Base-by-base conservation (phyloP, 2,797 vertebrate genomes). In the Leuciscus waleckii region DNA sequence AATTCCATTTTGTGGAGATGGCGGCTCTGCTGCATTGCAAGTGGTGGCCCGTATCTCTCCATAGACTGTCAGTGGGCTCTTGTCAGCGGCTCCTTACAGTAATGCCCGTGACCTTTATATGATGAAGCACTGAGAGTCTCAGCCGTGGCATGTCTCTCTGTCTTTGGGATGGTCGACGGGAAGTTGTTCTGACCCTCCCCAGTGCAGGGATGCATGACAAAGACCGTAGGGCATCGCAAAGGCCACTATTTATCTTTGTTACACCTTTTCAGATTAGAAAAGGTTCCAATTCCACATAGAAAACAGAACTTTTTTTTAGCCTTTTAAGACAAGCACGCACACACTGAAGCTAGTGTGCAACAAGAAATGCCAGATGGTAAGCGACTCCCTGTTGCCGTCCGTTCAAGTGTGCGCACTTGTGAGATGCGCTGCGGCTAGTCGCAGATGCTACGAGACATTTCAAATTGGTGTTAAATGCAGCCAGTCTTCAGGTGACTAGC, bases 101-200 rank as follows among this genome's bases (percentile, higher is more conserved):
- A 87, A 89, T 87, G 85, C 87, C 82, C 67, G 88, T 94, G 94
- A 95, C 94, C 94, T 95, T 95, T 95, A 89, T 88, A 90, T 93
- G 94, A 95, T 93, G 88, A 93, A 95, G 90, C 91, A 58, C 82
- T 85, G 69, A 88, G 87, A 89, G 88, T 87, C 88, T 88, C 79
- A 51, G 87, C 74, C 85, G 85, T 94, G 94, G 94, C 94, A 92
- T 79, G 88, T 90, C 88, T 86, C 92, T 95, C 91, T 91, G 92
- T 95, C 94, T 94, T 90, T 86, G 92, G 90, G 92, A 88, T 91
- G 89, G 91, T 91, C 90, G 91, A 89, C 87, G 58, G 79, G 29
- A 90, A 91, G 90, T 91, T 93, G 87, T 89, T 88, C 92, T 85
- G 87, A 89, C 81, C 92, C 91, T 90, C 87, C 82, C 85, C 88